These are phyloP conservation scores for Neomorphus geoffroyi DNA, from an alignment of 2,797 vertebrate genomes.

Conservation along the genomic window DNA sequence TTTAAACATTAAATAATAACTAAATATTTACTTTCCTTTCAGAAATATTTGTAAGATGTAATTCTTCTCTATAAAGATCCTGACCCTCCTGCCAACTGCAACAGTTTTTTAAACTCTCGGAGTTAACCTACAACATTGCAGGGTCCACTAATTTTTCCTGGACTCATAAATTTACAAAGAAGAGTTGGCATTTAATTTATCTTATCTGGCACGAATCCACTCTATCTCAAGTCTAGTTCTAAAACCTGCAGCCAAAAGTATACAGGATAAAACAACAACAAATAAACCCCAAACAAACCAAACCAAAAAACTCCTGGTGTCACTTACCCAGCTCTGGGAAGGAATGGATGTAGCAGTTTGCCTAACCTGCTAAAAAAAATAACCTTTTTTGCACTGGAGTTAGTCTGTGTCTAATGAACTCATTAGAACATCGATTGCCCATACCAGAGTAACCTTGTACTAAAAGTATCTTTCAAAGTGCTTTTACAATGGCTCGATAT, in stretches of 20 bases:
- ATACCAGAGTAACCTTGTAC: not conserved
- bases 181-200: not conserved
- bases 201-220: not conserved
- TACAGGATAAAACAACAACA: not conserved
- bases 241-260: not conserved
- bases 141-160: not conserved
- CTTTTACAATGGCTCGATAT: not conserved
- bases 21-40: not conserved
- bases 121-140: not conserved
- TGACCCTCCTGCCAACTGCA: not conserved
- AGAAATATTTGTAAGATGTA: not conserved
- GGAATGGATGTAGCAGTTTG: not conserved
- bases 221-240: not conserved
- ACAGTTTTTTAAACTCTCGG: not conserved
- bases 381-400: not conserved
- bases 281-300: not conserved
- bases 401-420: not conserved
- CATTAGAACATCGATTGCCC: not conserved
- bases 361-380: not conserved
- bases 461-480: not conserved
- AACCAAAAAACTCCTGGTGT: not conserved
- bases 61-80: not conserved
- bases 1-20: not conserved
- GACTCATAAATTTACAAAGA: not conserved
- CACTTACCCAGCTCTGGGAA: not conserved